Percentiles rank a stretch among this genome's conserved stretches.
Evolutionary conservation across 2,113 vertebrate genomes (phyloP).

Genomic region (Lethenteron camtschaticum): DNA sequence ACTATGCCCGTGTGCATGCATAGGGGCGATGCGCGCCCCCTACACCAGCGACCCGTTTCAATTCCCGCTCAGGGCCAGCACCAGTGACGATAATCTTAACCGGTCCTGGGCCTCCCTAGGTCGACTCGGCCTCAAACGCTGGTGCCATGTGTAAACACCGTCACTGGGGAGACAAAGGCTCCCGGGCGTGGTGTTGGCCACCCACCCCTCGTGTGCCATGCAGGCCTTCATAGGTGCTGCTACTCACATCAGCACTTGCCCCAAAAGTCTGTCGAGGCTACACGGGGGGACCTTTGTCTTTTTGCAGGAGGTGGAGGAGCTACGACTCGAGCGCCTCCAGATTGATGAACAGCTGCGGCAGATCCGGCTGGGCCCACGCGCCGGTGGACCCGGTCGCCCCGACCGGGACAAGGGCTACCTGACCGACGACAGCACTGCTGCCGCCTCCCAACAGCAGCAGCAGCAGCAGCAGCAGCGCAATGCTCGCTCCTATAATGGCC

Average conservation of each 20-base stretch:
- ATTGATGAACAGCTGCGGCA: constrained; percentile 71
- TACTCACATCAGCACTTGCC: too few species aligned
- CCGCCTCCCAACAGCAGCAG: constrained; percentile 15
- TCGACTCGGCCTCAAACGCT: too few species aligned
- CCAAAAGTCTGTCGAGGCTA: too few species aligned
- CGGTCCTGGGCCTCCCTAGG: too few species aligned
- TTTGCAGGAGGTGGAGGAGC: constrained; percentile 53
- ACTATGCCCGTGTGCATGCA: too few species aligned
- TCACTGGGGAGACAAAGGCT: not conserved
- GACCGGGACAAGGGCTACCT: constrained; percentile 42
- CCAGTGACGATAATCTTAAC: too few species aligned
- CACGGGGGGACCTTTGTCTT: too few species aligned
- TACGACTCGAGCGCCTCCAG: constrained; percentile 52
- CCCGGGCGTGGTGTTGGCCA: not conserved
- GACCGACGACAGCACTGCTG: constrained; percentile 44
- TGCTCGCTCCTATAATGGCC: constrained; percentile 57
- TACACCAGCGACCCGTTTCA: too few species aligned
- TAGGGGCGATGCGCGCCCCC: too few species aligned
- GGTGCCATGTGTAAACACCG: too few species aligned
- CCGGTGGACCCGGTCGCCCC: constrained; percentile 18
- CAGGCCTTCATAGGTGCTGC: not conserved
- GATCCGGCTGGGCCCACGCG: constrained; percentile 56
- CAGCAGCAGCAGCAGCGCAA: constrained; percentile 22
- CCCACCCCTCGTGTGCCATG: not conserved
- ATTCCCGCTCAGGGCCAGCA: too few species aligned